phyloP scores from a whole-genome alignment of 1,140 invertebrate species.

The Metaphire vulgaris region DNA sequence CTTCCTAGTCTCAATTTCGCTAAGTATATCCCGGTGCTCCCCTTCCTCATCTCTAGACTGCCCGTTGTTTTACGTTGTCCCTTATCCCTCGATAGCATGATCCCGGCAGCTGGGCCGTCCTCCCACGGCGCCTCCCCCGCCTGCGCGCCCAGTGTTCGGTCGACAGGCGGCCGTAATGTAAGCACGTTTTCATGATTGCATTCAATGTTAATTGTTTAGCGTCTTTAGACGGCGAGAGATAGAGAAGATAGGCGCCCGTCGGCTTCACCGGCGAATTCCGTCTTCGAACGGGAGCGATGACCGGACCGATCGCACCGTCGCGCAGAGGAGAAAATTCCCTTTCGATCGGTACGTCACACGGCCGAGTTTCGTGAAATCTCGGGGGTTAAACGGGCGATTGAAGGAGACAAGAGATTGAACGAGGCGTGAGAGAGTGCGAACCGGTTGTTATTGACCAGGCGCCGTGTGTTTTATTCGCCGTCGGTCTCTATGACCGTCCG shows the following conservation, averaged over 20 bases:
- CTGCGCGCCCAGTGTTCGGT: no score
- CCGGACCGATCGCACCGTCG: background rate
- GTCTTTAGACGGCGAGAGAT: background rate
- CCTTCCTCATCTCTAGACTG: no score
- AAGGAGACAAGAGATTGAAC: background rate
- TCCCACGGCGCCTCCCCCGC: no score
- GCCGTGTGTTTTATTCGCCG: background rate
- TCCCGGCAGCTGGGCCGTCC: no score
- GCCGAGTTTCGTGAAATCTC: background rate
- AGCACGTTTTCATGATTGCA: background rate
- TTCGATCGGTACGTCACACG: background rate
- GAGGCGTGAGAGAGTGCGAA: background rate
- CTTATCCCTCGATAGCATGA: no score
- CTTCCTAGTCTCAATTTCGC: no score
- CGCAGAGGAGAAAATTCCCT: background rate
- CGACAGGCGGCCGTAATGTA: background rate
- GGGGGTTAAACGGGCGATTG: background rate
- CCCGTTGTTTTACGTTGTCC: no score
- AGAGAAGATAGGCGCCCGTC: background rate
- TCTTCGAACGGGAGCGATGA: background rate
- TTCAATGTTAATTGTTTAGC: background rate
- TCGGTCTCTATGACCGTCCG: background rate
- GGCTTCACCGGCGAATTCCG: background rate
- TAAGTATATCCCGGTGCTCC: no score
- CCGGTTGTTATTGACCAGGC: slow-evolving; percentile 1